phyloP scores from a whole-genome alignment of 2,113 vertebrate genomes.

The Candoia aspera region DNA sequence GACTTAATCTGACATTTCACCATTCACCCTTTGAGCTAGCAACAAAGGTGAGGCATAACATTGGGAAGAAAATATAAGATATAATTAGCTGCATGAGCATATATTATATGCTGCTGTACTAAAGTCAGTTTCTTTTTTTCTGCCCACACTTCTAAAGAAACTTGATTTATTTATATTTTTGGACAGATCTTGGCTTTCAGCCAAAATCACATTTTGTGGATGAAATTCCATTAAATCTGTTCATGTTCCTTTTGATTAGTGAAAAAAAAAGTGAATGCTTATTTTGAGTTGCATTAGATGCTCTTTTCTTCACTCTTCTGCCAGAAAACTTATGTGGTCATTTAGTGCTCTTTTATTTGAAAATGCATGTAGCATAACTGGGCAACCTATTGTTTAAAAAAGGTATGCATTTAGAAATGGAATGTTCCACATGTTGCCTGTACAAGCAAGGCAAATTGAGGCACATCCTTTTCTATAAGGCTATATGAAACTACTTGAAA shows the following conservation, averaged over 20 bases:
- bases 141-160: slow-evolving; percentile 51
- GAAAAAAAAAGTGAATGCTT: slow-evolving; percentile 44
- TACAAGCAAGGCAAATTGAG: not conserved
- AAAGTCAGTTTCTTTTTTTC: slow-evolving; percentile 39
- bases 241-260: slow-evolving; percentile 34
- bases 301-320: slow-evolving; percentile 50
- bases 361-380: not conserved
- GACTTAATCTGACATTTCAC: not conserved
- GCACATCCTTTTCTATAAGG: not conserved
- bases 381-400: not conserved
- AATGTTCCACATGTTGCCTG: not conserved
- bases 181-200: slow-evolving; percentile 31
- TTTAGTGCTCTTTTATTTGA: slow-evolving; percentile 30
- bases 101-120: slow-evolving; percentile 19
- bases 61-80: slow-evolving; percentile 37
- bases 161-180: slow-evolving; percentile 37
- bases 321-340: slow-evolving; percentile 37
- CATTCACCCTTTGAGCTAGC: not conserved
- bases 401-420: not conserved
- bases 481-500: not conserved
- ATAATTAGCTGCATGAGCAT: slow-evolving; percentile 32
- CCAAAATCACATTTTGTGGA: slow-evolving; percentile 54
- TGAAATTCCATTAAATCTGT: slow-evolving; percentile 51
- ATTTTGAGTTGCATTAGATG: slow-evolving; percentile 36
- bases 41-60: slow-evolving; percentile 19